Base-by-base conservation (phyloP, 1,140 invertebrate species). In the Drosophila paulistorum region DNA sequence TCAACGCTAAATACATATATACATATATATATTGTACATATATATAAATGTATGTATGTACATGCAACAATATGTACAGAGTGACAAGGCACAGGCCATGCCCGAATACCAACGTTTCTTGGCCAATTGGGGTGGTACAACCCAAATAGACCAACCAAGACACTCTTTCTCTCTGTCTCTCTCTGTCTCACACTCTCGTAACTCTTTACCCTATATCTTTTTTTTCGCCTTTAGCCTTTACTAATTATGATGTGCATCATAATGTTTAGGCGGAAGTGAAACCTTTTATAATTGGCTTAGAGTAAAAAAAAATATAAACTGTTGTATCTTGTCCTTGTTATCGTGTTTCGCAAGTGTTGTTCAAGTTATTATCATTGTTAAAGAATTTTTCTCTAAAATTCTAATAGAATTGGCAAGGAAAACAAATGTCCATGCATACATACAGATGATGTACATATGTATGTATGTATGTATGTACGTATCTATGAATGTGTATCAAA, bases 1-100 rank as follows among this genome's bases (percentile, higher is more conserved):
- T 76, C 71, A 23, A 57, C 39, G 67, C 58, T 39, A 62, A 23
- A 62, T 45, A 42, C 81, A 77, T 64, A 77, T 65, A 66, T 60
- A 68, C 7, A 5, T 55, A 59, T 62, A 48, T 42, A 39, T 64
- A 17, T 10, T n/a, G n/a, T n/a, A n/a, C n/a, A n/a, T n/a, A n/a
- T n/a, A 48, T 48, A 17, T 9, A 9, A 11, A 23, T 11, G 4
- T 51, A 51, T 10, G 10, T 51, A 51, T 5, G 10, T 63, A 48
- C 39, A 48, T 69, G 26, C 59, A 54, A 48, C 30, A 63, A 51
- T 39, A 39, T 39, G 14, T 23, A 51, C 20, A 23, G 2, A 51
- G 48, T 63, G 37, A 17, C 13, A 63, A 37, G 45, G 45, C 45
- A 17, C 45, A 48, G 14, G 45, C 45, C 14, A 48, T 14, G 14